Evolutionary conservation across 2,797 vertebrate species (phyloP), one percentile per base, ranked within the genome.

Genomic region (Kryptolebias ocellatus): DNA sequence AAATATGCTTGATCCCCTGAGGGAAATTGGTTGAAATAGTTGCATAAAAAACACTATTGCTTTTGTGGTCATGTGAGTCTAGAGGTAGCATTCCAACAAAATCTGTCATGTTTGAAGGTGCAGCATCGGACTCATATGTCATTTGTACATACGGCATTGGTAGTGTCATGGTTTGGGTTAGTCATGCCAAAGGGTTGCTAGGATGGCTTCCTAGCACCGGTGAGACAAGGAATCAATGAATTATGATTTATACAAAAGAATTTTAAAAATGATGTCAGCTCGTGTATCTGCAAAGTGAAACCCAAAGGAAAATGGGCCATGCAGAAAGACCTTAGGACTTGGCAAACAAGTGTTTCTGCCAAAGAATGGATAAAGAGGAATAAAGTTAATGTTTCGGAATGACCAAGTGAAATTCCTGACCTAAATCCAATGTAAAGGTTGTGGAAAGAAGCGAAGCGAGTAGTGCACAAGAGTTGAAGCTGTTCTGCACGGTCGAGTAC

Each of bases 301-400:
- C 28, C 8, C 9, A 53, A 31, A 15, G 17, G 14, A 45, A 60
- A 34, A 28, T n/a, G n/a, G 39, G 29, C 47, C 28, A 37, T 34
- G 28, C 6, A 47, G 50, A 44, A 10, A 58, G 20, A 46, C 42
- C 50, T 52, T 39, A 27, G 42, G 24, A 44, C 63, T 60, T 29
- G n/a, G 47, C 51, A 72, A 45, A 27, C 0, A 50, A 46, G 56
- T 44, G 53, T 34, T 54, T 66, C 14, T 7, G 42, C 52, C 24
- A 16, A 34, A 37, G 39, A 34, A 53, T 34, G 42, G 24, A 59
- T 59, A 44, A 51, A 52, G 47, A 67, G 11, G 7, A 45, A 59
- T 59, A 59, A 59, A 53, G 28, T 28, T 51, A 42, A 70, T 51
- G 24, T 62, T 55, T 50, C 12, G 58, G 44, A 61, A 62, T 20